These are phyloP conservation scores for Asobara japonica DNA, from an alignment of 1,140 invertebrate species.

Conservation along the genomic window DNA sequence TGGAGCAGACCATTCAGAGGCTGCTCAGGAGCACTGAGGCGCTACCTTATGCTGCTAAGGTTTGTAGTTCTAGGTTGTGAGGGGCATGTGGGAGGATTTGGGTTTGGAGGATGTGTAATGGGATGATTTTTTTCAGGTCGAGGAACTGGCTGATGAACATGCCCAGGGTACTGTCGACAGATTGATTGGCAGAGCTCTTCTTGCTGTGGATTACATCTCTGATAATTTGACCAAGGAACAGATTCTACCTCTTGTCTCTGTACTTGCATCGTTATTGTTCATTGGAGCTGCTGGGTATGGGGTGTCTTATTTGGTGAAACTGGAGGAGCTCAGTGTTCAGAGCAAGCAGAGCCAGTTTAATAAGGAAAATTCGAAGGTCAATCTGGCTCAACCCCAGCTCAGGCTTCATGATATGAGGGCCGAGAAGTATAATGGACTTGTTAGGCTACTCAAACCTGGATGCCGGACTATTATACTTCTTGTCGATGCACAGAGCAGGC, in stretches of 20 bases:
- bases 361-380: conserved; percentile 59
- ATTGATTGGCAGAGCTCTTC: conserved; percentile 73
- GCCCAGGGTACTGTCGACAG: conserved; percentile 76
- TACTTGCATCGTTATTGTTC: conserved; percentile 82
- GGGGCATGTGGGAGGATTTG: too few species aligned
- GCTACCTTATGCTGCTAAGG: conserved; percentile 76
- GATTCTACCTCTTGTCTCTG: conserved; percentile 82
- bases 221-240: conserved; percentile 84
- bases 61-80: too few species aligned
- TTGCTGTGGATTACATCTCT: conserved; percentile 78
- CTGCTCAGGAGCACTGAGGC: conserved; percentile 78
- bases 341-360: conserved; percentile 66
- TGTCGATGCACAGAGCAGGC: conserved; percentile 87
- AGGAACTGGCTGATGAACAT: conserved; percentile 67
- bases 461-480: conserved; percentile 92
- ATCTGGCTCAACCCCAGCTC: conserved; percentile 72
- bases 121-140: too few species aligned
- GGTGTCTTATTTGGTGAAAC: conserved; percentile 87
- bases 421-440: conserved; percentile 95
- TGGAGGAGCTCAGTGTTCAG: conserved; percentile 83
- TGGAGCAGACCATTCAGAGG: conserved; percentile 78
- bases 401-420: conserved; percentile 91
- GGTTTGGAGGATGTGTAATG: too few species aligned
- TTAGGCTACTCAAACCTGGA: conserved; percentile 92
- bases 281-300: conserved; percentile 86